Conservation (phyloP, 2,888 invertebrate species). For the Tenthredo livida region DNA sequence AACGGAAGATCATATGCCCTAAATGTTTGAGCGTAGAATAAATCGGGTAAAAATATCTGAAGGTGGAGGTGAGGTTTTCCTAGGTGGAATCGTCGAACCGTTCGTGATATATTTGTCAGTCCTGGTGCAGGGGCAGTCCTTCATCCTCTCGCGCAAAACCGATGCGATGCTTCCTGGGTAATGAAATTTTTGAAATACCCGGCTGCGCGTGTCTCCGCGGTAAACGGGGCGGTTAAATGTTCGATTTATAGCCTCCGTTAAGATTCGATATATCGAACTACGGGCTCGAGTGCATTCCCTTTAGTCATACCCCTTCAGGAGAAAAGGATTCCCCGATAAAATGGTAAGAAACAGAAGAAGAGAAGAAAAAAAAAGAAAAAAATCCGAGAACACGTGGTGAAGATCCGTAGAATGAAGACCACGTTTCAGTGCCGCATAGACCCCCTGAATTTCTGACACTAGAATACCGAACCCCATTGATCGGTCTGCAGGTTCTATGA, state of each 20-base stretch:
- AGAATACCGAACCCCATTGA: neutral
- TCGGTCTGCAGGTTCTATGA: neutral
- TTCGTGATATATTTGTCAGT: conserved; percentile 43
- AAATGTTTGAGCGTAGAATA: neutral
- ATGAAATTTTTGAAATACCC: conserved; percentile 51
- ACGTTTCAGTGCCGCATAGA: neutral
- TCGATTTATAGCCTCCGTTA: conserved; percentile 45
- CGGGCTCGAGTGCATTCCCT: neutral
- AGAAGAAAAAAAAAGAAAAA: neutral
- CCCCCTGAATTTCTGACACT: neutral
- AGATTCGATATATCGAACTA: conserved; percentile 40
- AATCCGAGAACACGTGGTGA: neutral
- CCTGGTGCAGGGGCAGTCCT: conserved; percentile 50
- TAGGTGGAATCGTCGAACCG: neutral
- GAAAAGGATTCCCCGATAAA: neutral
- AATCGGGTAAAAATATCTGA: neutral
- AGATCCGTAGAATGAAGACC: neutral
- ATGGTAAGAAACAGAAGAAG: no score
- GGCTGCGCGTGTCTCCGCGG: conserved; percentile 39
- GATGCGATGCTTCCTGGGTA: conserved; percentile 45
- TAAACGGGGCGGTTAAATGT: conserved; percentile 43
- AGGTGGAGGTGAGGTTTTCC: no score
- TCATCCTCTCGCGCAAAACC: conserved; percentile 48
- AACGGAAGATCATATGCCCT: neutral
- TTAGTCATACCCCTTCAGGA: neutral